Conservation (phyloP, 2,797 vertebrate genomes). For the Ateles fusciceps region DNA sequence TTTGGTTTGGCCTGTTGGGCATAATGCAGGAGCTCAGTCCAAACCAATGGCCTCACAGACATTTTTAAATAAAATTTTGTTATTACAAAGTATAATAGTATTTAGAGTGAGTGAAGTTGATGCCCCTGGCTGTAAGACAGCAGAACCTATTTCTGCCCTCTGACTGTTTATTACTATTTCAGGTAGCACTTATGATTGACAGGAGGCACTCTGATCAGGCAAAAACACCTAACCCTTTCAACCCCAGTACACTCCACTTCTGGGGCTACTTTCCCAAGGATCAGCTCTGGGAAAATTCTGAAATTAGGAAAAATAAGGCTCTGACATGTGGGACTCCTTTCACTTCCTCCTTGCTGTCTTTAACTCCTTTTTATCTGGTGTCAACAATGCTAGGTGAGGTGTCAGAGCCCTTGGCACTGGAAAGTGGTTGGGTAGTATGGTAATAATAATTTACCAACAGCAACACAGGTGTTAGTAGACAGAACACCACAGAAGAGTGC, state of each 20-base stretch:
- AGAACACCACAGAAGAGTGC: not conserved
- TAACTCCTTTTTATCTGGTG: not conserved
- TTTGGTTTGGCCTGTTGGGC: not conserved
- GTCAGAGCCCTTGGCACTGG: not conserved
- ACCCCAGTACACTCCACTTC: fast-evolving
- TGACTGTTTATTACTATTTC: not conserved
- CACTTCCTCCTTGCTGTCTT: not conserved
- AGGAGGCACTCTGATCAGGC: not conserved
- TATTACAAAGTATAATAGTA: not conserved
- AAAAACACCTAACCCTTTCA: not conserved
- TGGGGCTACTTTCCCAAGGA: not conserved
- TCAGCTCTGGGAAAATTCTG: not conserved
- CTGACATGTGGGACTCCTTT: not conserved
- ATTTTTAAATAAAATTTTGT: not conserved
- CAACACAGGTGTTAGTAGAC: not conserved
- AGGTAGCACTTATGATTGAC: not conserved
- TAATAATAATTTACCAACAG: not conserved
- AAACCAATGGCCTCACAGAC: not conserved
- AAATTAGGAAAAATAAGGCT: not conserved
- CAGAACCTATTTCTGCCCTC: not conserved
- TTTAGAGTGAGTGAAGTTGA: not conserved
- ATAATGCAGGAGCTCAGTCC: too few relatives aligned
- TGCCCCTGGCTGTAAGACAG: not conserved
- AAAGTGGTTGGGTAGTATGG: not conserved
- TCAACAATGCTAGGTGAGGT: not conserved